phyloP scores from a whole-genome alignment of 1,140 invertebrate genomes.

The Drosophila bipectinata region DNA sequence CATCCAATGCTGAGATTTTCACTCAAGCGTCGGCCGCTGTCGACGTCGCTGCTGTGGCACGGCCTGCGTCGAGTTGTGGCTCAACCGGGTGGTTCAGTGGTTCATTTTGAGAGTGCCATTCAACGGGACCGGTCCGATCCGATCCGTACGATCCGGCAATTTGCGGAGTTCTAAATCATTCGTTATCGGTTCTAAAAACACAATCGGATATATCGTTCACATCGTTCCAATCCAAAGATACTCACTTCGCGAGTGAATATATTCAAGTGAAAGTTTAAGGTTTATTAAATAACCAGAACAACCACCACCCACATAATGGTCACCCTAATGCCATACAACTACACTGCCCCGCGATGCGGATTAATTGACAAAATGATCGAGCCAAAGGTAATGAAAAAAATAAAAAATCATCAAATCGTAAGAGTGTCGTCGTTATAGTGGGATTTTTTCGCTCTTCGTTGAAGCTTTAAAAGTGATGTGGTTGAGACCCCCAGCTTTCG shows the following conservation, averaged over 20 bases:
- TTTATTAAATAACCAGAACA: background rate
- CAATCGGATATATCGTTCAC: conserved; percentile 6
- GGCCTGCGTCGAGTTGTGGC: conserved; percentile 3
- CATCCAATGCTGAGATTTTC: conserved; percentile 61
- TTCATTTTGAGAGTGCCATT: conserved; percentile 28
- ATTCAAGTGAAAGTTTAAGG: conserved; percentile 39
- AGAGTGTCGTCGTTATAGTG: conserved; percentile 6
- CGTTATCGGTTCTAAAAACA: conserved; percentile 38
- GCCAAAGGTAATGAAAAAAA: conserved; percentile 84
- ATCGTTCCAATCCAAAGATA: background rate
- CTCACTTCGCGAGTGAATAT: conserved; percentile 10
- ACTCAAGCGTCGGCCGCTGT: conserved; percentile 40
- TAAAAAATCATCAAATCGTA: background rate
- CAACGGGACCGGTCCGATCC: background rate
- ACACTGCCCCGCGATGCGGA: conserved; percentile 84
- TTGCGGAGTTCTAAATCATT: background rate
- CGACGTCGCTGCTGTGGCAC: background rate
- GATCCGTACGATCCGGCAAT: conserved; percentile 7
- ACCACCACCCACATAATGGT: conserved; percentile 83
- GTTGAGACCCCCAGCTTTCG: conserved; percentile 12
- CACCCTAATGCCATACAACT: conserved; percentile 86
- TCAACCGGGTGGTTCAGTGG: conserved; percentile 13
- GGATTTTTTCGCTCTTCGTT: background rate
- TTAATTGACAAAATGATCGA: conserved; percentile 86
- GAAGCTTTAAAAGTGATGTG: conserved; percentile 75